Conservation (phyloP, 2,113 vertebrate genomes). For the Cepphus grylle region DNA sequence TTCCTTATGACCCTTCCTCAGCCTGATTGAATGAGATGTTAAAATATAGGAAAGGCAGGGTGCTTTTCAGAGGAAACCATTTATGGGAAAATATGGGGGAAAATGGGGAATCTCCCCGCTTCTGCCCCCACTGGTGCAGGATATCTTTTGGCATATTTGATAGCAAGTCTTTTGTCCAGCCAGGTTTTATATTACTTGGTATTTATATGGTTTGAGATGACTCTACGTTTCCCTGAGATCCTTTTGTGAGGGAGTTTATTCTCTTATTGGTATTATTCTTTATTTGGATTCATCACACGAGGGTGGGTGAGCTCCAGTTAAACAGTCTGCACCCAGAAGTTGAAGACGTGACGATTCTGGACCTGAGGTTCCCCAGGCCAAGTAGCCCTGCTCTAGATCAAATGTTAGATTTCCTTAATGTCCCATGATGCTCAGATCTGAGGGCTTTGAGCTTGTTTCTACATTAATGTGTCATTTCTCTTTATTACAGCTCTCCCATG, state of each 20-base stretch:
- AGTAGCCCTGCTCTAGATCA: neutral
- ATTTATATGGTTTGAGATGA: neutral
- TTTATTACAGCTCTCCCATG: constrained; percentile 4
- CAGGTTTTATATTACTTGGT: neutral
- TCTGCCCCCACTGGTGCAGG: neutral
- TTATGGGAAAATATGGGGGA: neutral
- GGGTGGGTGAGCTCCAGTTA: neutral
- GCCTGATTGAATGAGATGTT: neutral
- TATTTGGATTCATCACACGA: neutral
- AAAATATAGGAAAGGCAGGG: neutral
- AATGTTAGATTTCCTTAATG: neutral
- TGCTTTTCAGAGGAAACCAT: neutral
- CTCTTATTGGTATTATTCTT: neutral
- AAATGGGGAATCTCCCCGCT: neutral
- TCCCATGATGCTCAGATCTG: neutral
- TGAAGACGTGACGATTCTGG: neutral
- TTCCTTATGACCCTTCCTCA: neutral
- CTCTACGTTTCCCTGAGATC: neutral
- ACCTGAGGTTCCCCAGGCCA: neutral
- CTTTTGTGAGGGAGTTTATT: neutral
- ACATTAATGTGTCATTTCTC: neutral
- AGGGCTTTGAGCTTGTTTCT: neutral
- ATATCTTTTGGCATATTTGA: neutral
- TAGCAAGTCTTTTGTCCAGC: neutral
- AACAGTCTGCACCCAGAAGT: neutral